Conservation (phyloP, 2,888 invertebrate genomes). For the Calliphora vomitoria region DNA sequence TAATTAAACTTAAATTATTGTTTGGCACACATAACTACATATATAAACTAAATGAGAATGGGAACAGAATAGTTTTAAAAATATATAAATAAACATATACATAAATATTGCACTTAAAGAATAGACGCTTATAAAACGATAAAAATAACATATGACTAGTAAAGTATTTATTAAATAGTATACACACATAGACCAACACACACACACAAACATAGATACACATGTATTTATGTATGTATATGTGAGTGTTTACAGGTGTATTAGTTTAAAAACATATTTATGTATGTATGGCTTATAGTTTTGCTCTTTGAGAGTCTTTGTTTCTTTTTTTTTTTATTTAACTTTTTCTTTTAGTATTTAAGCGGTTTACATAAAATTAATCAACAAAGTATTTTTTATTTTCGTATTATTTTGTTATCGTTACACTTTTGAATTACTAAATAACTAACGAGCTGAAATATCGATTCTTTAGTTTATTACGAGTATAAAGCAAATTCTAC, state of each 20-base stretch:
- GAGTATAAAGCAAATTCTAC: conserved; percentile 35
- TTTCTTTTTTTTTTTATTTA: neutral
- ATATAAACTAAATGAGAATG: conserved; percentile 44
- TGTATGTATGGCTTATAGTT: conserved; percentile 52
- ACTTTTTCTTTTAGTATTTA: conserved; percentile 40
- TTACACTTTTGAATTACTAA: conserved; percentile 45
- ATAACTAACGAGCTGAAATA: conserved; percentile 34
- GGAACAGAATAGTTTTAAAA: neutral
- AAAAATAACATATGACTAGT: conserved; percentile 20
- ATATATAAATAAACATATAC: neutral
- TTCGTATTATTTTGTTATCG: conserved; percentile 44
- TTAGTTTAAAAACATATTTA: conserved; percentile 32
- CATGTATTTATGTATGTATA: neutral
- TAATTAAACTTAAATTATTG: conserved; percentile 62
- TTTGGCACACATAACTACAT: conserved; percentile 67
- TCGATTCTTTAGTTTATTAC: conserved; percentile 22
- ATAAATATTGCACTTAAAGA: conserved; percentile 62
- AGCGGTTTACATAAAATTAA: conserved; percentile 72
- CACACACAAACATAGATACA: neutral
- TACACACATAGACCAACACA: conserved; percentile 1
- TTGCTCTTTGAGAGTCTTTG: conserved; percentile 71
- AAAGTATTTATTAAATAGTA: neutral
- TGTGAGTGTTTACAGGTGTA: neutral
- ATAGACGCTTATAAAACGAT: conserved; percentile 20
- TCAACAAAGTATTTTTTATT: conserved; percentile 64